Evolutionary conservation across 2,113 vertebrate species (phyloP), one percentile per base, ranked within the genome.

Genomic region (Rhea americana): DNA sequence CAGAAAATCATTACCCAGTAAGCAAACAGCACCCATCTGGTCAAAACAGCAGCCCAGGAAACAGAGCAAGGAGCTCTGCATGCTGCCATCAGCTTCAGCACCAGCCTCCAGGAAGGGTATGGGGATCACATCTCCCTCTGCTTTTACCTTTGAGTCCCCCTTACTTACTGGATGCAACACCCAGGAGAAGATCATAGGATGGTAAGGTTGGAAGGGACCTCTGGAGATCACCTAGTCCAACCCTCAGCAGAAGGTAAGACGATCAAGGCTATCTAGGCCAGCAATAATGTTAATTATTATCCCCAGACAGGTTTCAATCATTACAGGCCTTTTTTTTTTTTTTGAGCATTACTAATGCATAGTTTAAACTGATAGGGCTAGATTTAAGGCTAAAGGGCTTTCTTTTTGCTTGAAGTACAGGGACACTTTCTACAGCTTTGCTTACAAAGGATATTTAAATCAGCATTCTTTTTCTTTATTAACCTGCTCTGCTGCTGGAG

Each of bases 401-500:
- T 77, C 24, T 32, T 5, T 56, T 76, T 41, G 86, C 89, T 91
- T 90, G 70, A 95, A 86, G 79, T 39, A 67, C 1, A 7, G 48
- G n/a, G 28, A 67, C 17, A 76, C 16, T n/a, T 63, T 82, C 41
- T 21, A 30, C 71, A 73, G 58, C 18, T 5, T 8, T 58, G 47
- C 80, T 85, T 56, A 85, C 71, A 68, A 85, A 93, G 82, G 24
- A 1, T 51, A 65, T 43, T 70, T 79, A 7, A 83, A 58, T 65
- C 45, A 19, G 87, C 67, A 47, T n/a, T 90, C 59, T 85, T 93
- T 56, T n/a, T 90, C 59, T 85, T 93, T 56, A 90, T 88, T 86
- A 94, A 77, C 65, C 25, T 18, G 4, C 7, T 1, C 8, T 77
- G 56, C 73, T 94, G 51, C 93, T 84, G 56, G 51, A 92, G 30